Evolutionary conservation across 1,140 invertebrate species (phyloP).

Genomic region (Drosophila trapezifrons): DNA sequence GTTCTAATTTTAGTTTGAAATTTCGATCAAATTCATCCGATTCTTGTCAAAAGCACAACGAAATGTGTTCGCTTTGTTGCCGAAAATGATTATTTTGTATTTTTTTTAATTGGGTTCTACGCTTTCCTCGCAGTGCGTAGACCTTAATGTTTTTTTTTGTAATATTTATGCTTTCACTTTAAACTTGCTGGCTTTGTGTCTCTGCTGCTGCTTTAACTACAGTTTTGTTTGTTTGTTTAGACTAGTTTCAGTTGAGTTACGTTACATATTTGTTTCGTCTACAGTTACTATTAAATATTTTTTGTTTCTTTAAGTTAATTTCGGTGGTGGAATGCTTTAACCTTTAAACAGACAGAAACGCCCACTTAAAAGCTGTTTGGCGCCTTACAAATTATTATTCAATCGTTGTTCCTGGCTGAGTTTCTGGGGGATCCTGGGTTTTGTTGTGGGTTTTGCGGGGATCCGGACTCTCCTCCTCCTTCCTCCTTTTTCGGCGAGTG

Average conservation of each 20-base stretch:
- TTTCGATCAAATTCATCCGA: constrained; percentile 37
- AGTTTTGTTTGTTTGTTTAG: constrained; percentile 58
- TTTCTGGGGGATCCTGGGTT: constrained; percentile 18
- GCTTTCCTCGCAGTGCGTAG: constrained; percentile 31
- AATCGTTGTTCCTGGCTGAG: constrained; percentile 57
- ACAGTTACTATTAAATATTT: constrained; percentile 52
- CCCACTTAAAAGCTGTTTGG: constrained; percentile 49
- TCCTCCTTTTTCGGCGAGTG: constrained; percentile 21
- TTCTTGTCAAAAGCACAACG: constrained; percentile 64
- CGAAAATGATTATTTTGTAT: constrained; percentile 28
- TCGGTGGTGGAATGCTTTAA: constrained; percentile 79
- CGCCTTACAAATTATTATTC: constrained; percentile 58
- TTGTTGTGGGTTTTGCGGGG: constrained; percentile 3
- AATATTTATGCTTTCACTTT: constrained; percentile 23
- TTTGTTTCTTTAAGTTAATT: constrained; percentile 52
- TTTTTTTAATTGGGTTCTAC: constrained; percentile 28
- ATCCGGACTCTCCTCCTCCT: constrained; percentile 6
- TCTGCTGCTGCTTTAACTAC: constrained; percentile 57
- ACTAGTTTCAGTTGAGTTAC: constrained; percentile 81
- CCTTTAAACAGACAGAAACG: constrained; percentile 48
- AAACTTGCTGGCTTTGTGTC: constrained; percentile 47
- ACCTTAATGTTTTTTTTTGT: constrained; percentile 11
- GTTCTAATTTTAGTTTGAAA: constrained; percentile 26
- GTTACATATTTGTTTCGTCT: constrained; percentile 64
- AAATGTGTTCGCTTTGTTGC: constrained; percentile 47